phyloP scores from a whole-genome alignment of 2,797 vertebrate genomes.

The Enteromius trimaculatus region DNA sequence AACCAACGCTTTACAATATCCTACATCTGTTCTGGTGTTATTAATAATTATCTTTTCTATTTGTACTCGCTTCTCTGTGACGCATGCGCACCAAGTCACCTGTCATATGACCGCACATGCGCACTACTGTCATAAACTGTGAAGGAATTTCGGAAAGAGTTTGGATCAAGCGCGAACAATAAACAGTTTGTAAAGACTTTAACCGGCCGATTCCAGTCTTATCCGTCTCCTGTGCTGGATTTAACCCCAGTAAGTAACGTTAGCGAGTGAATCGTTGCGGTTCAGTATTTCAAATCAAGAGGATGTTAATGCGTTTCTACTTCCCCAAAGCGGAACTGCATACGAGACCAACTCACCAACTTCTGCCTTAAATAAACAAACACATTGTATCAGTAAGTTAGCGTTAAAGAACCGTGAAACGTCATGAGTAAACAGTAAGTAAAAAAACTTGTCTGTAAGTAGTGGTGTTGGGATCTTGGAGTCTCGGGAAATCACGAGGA shows the following conservation, averaged over 20 bases:
- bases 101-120: conserved; percentile 56
- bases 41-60: neutral
- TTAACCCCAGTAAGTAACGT: conserved; percentile 50
- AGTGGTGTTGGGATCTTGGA: conserved; percentile 45
- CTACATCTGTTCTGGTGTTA: neutral
- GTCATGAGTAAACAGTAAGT: conserved; percentile 60
- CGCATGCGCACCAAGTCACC: conserved; percentile 43
- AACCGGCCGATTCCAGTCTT: neutral
- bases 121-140: conserved; percentile 1
- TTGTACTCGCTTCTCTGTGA: neutral
- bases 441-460: neutral
- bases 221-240: neutral
- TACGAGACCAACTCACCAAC: neutral
- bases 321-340: conserved; percentile 53
- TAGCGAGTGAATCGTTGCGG: conserved; percentile 9
- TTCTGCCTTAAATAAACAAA: conserved; percentile 36
- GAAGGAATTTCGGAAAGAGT: conserved; percentile 55
- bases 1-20: neutral
- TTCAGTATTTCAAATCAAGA: conserved; percentile 8
- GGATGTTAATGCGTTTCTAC: conserved; percentile 25
- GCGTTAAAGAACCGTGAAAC: conserved; percentile 27
- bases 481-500: conserved; percentile 3
- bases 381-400: conserved; percentile 41
- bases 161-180: conserved; percentile 9
- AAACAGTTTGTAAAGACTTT: conserved; percentile 23